Evolutionary conservation across 2,888 invertebrate genomes (phyloP).

Genomic region (Nemurella pictetii): DNA sequence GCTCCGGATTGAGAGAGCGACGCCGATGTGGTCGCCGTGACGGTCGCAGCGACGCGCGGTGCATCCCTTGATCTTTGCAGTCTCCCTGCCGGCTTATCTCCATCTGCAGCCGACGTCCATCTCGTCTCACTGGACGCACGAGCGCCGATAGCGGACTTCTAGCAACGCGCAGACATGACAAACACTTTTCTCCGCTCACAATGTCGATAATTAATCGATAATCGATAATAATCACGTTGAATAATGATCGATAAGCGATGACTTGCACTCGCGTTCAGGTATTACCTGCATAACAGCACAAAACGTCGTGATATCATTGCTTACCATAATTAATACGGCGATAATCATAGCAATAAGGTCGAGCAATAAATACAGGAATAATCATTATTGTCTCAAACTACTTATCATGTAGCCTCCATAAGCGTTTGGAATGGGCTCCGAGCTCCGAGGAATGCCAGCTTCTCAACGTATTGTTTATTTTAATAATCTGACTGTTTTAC

Average conservation of each 20-base stretch:
- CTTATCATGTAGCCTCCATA: background rate
- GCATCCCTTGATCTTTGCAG: no score
- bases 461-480: background rate
- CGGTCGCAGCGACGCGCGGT: no score
- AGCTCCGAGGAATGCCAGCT: background rate
- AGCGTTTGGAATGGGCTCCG: no score
- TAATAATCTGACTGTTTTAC: background rate
- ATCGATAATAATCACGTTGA: background rate
- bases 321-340: background rate
- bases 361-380: background rate
- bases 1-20: no score
- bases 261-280: background rate
- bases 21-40: no score
- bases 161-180: no score
- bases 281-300: background rate
- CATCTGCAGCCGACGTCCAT: no score
- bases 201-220: background rate
- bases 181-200: background rate
- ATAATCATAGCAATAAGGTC: background rate
- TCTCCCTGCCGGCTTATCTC: no score
- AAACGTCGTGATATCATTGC: background rate
- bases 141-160: no score
- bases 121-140: no score
- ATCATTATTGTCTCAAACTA: background rate
- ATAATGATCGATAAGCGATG: background rate